Evolutionary conservation across 2,888 invertebrate genomes (phyloP).

Genomic region (Sturmia bella): DNA sequence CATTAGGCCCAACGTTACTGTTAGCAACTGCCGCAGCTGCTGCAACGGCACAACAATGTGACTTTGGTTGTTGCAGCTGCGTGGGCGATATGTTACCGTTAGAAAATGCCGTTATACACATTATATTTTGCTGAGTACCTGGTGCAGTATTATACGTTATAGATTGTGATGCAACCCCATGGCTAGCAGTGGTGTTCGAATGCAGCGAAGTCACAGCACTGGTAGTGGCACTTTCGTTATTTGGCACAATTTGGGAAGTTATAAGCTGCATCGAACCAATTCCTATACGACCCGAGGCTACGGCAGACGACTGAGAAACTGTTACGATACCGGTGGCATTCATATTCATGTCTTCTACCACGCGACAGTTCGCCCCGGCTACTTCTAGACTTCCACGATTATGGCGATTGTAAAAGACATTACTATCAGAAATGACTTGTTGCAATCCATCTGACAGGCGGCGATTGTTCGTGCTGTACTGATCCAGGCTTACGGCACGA

Average conservation of each 20-base stretch:
- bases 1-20: conserved; percentile 57
- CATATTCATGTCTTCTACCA: conserved; percentile 75
- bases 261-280: conserved; percentile 61
- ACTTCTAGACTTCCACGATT: conserved; percentile 77
- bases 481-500: conserved; percentile 82
- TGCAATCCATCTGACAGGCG: conserved; percentile 81
- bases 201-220: conserved; percentile 41
- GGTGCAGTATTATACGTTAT: conserved; percentile 62
- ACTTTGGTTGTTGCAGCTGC: conserved; percentile 64
- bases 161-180: conserved; percentile 38
- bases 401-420: conserved; percentile 81
- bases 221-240: conserved; percentile 66
- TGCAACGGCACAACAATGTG: conserved; percentile 71
- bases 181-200: conserved; percentile 48
- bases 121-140: conserved; percentile 63
- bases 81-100: conserved; percentile 78
- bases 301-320: conserved; percentile 49
- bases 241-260: conserved; percentile 72
- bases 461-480: conserved; percentile 81
- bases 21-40: conserved; percentile 62
- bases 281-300: conserved; percentile 49
- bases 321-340: conserved; percentile 71
- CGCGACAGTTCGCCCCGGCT: conserved; percentile 60
- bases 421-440: conserved; percentile 82
- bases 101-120: conserved; percentile 71